phyloP scores from a whole-genome alignment of 2,888 invertebrate genomes.

The Baronia brevicornis region DNA sequence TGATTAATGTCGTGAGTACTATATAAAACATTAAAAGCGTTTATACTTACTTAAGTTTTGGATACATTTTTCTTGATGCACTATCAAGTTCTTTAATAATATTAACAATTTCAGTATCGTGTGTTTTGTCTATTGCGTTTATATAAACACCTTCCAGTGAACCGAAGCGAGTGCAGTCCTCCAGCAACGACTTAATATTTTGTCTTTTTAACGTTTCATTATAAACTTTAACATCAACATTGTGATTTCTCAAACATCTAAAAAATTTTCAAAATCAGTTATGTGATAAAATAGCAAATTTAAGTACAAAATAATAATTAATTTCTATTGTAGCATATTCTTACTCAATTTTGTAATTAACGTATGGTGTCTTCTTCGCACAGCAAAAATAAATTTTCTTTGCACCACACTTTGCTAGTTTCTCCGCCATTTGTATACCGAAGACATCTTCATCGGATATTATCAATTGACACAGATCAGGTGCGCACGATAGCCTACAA shows the following conservation, averaged over 20 bases:
- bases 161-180: not conserved
- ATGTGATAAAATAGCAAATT: not conserved
- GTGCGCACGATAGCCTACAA: too few relatives aligned
- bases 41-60: constrained; percentile 7
- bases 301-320: not conserved
- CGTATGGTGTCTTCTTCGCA: constrained; percentile 15
- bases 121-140: not conserved
- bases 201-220: not conserved
- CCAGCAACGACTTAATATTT: too few relatives aligned
- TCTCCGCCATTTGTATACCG: constrained; percentile 31
- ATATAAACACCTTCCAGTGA: constrained; percentile 1
- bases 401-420: constrained; percentile 35
- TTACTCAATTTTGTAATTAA: constrained; percentile 29
- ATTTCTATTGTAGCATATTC: constrained; percentile 2
- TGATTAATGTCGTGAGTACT: too few relatives aligned
- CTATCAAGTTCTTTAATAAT: constrained; percentile 7
- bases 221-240: not conserved
- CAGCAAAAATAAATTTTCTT: constrained; percentile 29
- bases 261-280: not conserved
- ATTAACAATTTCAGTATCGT: not conserved
- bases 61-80: constrained; percentile 2
- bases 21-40: constrained; percentile 1
- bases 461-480: constrained; percentile 21
- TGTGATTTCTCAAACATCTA: not conserved
- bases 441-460: constrained; percentile 29